Evolutionary conservation across 1,140 invertebrate genomes (phyloP).

Genomic region (Colletes latitarsis): DNA sequence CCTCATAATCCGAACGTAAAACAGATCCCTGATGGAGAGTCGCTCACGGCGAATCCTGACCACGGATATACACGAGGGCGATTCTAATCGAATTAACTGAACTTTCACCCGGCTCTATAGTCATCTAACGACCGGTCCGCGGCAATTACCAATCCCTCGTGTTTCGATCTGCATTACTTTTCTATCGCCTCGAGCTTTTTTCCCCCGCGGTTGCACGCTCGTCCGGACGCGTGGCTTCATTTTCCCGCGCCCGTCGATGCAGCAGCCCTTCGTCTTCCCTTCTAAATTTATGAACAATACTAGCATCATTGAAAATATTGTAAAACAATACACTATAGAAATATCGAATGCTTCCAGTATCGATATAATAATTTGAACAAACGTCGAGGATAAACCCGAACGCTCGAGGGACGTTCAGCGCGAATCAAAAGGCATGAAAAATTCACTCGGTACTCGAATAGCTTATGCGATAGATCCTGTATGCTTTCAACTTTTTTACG

Average conservation of each 20-base stretch:
- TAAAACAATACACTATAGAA: too few relatives aligned
- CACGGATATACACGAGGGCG: slow-evolving; percentile 63
- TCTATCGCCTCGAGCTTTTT: slow-evolving; percentile 2
- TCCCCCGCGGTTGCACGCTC: slow-evolving; percentile 1
- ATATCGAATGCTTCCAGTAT: too few relatives aligned
- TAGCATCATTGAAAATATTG: too few relatives aligned
- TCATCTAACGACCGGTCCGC: slow-evolving; percentile 56
- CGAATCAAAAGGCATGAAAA: too few relatives aligned
- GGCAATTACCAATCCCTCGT: slow-evolving; percentile 64
- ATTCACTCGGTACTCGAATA: too few relatives aligned
- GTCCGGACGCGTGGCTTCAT: background rate
- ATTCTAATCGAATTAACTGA: slow-evolving; percentile 76
- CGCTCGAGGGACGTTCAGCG: too few relatives aligned
- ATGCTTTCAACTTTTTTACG: too few relatives aligned
- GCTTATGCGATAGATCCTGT: too few relatives aligned
- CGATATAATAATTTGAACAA: too few relatives aligned
- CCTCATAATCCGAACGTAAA: slow-evolving; percentile 55
- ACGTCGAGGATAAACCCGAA: too few relatives aligned
- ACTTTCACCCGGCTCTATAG: slow-evolving; percentile 69
- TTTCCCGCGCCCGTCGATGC: background rate
- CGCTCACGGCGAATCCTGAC: slow-evolving; percentile 66
- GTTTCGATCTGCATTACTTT: slow-evolving; percentile 37
- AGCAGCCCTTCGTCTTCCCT: background rate
- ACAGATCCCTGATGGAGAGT: slow-evolving; percentile 48
- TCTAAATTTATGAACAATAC: too few relatives aligned